phyloP scores from a whole-genome alignment of 2,113 vertebrate species.

The Gasterosteus nipponicus region DNA sequence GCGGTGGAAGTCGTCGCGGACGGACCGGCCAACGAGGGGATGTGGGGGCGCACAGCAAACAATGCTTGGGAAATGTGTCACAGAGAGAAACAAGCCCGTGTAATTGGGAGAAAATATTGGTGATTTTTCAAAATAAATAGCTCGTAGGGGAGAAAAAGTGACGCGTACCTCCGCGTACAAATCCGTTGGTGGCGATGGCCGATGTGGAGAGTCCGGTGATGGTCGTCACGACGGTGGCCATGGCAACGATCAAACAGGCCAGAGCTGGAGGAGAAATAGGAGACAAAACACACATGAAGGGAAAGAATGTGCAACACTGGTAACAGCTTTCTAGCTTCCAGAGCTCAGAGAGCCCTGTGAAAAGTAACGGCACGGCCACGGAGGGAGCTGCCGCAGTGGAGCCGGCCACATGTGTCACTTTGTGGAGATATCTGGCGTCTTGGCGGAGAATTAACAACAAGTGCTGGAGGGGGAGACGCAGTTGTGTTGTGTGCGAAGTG shows the following conservation, averaged over 20 bases:
- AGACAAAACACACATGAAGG: slow-evolving; percentile 11
- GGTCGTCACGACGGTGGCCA: slow-evolving; percentile 96
- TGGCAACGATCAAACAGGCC: slow-evolving; percentile 88
- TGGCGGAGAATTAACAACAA: slow-evolving; percentile 43
- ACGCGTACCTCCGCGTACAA: slow-evolving; percentile 94
- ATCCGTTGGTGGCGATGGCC: slow-evolving; percentile 97
- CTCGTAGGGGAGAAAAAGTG: background rate
- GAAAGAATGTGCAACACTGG: slow-evolving; percentile 23
- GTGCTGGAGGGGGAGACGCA: slow-evolving; percentile 14
- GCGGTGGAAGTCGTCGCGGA: background rate
- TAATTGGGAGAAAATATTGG: too few relatives aligned
- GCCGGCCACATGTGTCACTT: slow-evolving; percentile 44
- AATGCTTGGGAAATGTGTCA: too few relatives aligned
- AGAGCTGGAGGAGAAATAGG: slow-evolving; percentile 78
- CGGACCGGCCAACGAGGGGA: too few relatives aligned
- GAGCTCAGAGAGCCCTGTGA: slow-evolving; percentile 18
- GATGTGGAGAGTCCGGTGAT: slow-evolving; percentile 98
- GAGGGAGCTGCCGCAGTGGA: background rate
- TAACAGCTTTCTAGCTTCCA: slow-evolving; percentile 24
- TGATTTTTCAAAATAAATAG: too few relatives aligned
- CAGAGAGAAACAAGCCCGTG: too few relatives aligned
- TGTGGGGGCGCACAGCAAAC: too few relatives aligned
- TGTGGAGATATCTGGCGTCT: slow-evolving; percentile 66
- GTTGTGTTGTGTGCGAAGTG: slow-evolving; percentile 41
- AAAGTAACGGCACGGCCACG: slow-evolving; percentile 23